phyloP scores from a whole-genome alignment of 2,797 vertebrate genomes.

The Pseudochirops corinnae region DNA sequence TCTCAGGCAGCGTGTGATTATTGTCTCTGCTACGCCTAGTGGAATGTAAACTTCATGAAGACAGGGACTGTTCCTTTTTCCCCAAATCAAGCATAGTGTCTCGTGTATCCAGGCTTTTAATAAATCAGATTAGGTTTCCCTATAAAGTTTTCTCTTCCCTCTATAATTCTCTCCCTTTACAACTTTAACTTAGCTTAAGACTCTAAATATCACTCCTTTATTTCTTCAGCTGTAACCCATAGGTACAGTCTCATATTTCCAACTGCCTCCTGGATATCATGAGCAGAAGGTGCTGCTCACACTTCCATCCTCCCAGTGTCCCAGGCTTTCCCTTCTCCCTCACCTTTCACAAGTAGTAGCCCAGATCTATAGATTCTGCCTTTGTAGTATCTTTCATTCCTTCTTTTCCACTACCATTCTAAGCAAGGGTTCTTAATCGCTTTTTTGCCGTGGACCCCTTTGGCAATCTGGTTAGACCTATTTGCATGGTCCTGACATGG shows the following conservation, averaged over 20 bases:
- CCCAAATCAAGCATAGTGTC: not conserved
- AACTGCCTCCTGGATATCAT: not conserved
- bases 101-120: not conserved
- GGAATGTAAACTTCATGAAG: not conserved
- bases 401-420: not conserved
- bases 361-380: not conserved
- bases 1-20: not conserved
- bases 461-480: not conserved
- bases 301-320: not conserved
- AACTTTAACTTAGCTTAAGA: not conserved
- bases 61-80: not conserved
- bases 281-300: not conserved
- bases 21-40: not conserved
- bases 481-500: not conserved
- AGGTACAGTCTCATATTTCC: not conserved
- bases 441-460: not conserved
- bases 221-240: not conserved
- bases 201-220: not conserved
- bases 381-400: not conserved
- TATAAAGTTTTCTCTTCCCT: not conserved
- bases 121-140: not conserved
- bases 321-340: not conserved
- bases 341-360: not conserved
- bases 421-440: not conserved
- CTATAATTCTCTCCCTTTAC: not conserved